A percentile compares a stretch with the other conserved stretches of the same genome.
These are phyloP conservation scores for Gymnoscelis rufifasciata DNA, from an alignment of 2,888 invertebrate species.

Conservation along the genomic window DNA sequence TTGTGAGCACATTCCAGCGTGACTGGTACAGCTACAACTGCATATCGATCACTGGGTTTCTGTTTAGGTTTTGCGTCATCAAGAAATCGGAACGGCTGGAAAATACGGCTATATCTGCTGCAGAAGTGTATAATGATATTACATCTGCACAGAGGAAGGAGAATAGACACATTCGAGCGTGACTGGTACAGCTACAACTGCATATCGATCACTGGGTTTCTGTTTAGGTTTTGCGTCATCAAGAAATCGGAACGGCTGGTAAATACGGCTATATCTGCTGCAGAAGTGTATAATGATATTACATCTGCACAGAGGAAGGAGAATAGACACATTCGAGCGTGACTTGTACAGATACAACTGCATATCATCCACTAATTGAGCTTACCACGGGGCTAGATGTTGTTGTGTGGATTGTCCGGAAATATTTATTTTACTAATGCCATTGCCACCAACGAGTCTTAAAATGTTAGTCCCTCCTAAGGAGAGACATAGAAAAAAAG, in stretches of 20 bases:
- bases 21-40: constrained; percentile 21
- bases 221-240: constrained; percentile 16
- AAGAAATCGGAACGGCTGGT: neutral
- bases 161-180: constrained; percentile 21
- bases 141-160: constrained; percentile 14
- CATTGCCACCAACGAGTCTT: too few relatives aligned
- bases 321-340: constrained; percentile 21
- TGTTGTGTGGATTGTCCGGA: too few relatives aligned
- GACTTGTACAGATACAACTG: constrained; percentile 21
- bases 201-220: constrained; percentile 17
- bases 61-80: constrained; percentile 16
- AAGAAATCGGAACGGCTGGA: neutral
- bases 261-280: too few relatives aligned
- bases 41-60: constrained; percentile 17
- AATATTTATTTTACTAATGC: too few relatives aligned
- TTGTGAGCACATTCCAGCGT: constrained; percentile 18
- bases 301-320: constrained; percentile 14
- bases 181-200: constrained; percentile 21
- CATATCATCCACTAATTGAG: constrained; percentile 20
- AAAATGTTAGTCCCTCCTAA: too few relatives aligned
- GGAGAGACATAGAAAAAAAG: too few relatives aligned
- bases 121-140: too few relatives aligned
- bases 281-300: too few relatives aligned
- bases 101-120: too few relatives aligned
- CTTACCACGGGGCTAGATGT: too few relatives aligned